Base-by-base conservation (phyloP, 1,140 invertebrate genomes). In the Condylostylus longicornis region DNA sequence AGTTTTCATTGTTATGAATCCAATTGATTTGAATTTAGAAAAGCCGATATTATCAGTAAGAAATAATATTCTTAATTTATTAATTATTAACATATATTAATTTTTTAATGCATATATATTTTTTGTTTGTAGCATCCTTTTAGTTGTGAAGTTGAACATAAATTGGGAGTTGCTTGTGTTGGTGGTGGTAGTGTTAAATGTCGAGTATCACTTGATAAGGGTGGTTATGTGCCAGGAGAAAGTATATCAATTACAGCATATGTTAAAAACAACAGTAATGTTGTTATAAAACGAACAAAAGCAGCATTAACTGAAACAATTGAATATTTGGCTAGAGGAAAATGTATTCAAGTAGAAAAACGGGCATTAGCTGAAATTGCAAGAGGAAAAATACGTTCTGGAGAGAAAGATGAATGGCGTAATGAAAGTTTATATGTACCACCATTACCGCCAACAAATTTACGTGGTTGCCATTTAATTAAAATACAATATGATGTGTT, bases 1-100 rank as follows among this genome's bases (percentile, higher is more conserved):
- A 67, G 87, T 93, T 7, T 94, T 95, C 58, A 90, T 94, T 47
- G 85, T 95, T 1, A 91, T 94, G 85, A 93, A 87, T 62, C 87
- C 87, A 1, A 90, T 94, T 39, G 88, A 95, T 64, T 66, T 95
- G 41, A 93, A 93, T 63, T 64, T 89, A 50, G 88, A 93, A 53
- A 85, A 86, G 20, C 74, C 83, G 2, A 77, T 87, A 45, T 64
- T 94, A 42, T 73, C 83, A 52, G 88, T 93, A 70, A 77, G 76
- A 25, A 25, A 25, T 8, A 8, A 8, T 8, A n/a, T 8, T 8
- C 7, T 25, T 8, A 8, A 25, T 25, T 25, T 9, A 32, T 18
- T 14, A 32, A 32, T 32, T 14, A 32, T 7, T 14, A 13, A 32
- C 8, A 7, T 7, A n/a, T n/a, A n/a, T 9, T 15, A 33, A 8